These are phyloP conservation scores for Caenorhabditis parvicauda DNA, from an alignment of 2,888 invertebrate species.

Conservation along the genomic window DNA sequence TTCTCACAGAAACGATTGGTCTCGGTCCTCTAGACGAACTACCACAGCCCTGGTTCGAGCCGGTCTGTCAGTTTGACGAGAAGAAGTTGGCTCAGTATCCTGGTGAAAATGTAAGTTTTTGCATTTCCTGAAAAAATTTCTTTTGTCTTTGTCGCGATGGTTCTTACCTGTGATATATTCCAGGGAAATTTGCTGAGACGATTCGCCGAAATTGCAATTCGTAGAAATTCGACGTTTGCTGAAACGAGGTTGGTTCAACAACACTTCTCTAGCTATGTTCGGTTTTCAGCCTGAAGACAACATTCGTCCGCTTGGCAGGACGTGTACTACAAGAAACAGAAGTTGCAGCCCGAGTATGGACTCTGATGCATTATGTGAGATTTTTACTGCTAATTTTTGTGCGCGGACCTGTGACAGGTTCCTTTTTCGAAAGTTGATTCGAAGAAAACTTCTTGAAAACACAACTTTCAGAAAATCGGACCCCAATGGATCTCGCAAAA, in stretches of 20 bases:
- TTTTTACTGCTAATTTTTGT: slow-evolving; percentile 4
- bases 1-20: slow-evolving; percentile 72
- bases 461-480: slow-evolving; percentile 71
- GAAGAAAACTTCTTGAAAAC: not conserved
- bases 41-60: slow-evolving; percentile 78
- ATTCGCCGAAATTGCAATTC: slow-evolving; percentile 5
- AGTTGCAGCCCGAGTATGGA: slow-evolving; percentile 76
- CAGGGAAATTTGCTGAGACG: not conserved
- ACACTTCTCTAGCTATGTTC: not conserved
- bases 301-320: slow-evolving; percentile 37
- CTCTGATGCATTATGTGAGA: slow-evolving; percentile 73
- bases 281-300: slow-evolving; percentile 15
- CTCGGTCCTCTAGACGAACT: slow-evolving; percentile 71
- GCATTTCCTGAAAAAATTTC: no score
- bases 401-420: not conserved
- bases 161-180: no score
- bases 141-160: no score
- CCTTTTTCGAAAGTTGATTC: not conserved
- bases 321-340: slow-evolving; percentile 68
- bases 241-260: slow-evolving; percentile 2
- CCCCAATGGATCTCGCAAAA: slow-evolving; percentile 76
- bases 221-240: slow-evolving; percentile 19
- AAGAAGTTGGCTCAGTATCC: no score
- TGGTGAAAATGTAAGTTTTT: no score
- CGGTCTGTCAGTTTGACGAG: slow-evolving; percentile 68